Evolutionary conservation across 1,140 invertebrate species (phyloP).

Genomic region (Tetramorium alpestre): DNA sequence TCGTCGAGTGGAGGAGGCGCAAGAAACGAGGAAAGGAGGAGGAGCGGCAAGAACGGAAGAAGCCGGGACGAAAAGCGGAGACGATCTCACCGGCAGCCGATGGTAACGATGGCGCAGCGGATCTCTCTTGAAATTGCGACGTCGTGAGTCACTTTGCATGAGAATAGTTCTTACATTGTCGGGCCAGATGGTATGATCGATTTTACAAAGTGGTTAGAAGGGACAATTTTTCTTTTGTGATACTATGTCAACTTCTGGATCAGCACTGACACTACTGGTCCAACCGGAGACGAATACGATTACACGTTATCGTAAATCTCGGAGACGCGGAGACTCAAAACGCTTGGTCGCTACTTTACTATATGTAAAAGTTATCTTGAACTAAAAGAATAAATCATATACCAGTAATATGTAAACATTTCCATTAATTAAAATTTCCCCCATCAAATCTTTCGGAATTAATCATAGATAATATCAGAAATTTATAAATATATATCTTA

Average conservation of each 20-base stretch:
- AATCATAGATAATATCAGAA: not conserved
- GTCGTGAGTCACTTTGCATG: conserved; percentile 57
- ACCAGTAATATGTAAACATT: not conserved
- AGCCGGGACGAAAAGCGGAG: conserved; percentile 50
- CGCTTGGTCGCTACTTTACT: not conserved
- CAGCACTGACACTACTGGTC: not conserved
- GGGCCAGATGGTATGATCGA: conserved; percentile 48
- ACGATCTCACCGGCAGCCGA: conserved; percentile 35
- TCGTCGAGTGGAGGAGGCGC: conserved; percentile 38
- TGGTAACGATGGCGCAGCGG: conserved; percentile 24
- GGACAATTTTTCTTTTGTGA: conserved; percentile 45
- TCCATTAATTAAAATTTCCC: not conserved
- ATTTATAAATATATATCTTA: not conserved
- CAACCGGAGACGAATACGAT: not conserved
- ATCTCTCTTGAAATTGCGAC: conserved; percentile 54
- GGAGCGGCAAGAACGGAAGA: conserved; percentile 35
- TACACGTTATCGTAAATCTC: conserved; percentile 4
- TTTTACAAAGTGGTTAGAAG: conserved; percentile 39
- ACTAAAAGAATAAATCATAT: not conserved
- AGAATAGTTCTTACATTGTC: conserved; percentile 49
- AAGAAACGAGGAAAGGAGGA: conserved; percentile 51
- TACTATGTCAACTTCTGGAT: conserved; percentile 25
- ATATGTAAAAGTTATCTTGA: not conserved
- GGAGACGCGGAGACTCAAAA: not conserved
- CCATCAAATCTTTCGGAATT: not conserved